Conservation (phyloP, 2,797 vertebrate genomes). For the Stomatorhinus walkeri region DNA sequence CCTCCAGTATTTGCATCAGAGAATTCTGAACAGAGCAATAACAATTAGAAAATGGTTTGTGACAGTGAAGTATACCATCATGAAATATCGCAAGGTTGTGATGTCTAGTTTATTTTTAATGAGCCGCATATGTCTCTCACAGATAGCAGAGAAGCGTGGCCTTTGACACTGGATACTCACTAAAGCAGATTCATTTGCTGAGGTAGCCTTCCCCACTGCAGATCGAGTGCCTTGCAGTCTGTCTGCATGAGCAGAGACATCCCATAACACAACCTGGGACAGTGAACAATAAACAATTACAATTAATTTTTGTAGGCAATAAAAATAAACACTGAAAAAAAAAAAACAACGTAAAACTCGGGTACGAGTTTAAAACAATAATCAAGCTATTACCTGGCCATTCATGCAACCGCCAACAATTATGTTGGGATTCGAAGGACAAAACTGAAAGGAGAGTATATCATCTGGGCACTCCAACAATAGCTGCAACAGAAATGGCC, state of each 20-base stretch:
- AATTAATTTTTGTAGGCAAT: not conserved
- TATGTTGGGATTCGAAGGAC: constrained; percentile 78
- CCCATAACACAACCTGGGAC: constrained; percentile 78
- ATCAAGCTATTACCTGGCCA: constrained; percentile 72
- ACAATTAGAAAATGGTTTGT: not conserved
- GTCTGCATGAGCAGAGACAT: constrained; percentile 66
- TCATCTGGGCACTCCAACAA: constrained; percentile 80
- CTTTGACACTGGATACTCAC: constrained; percentile 44
- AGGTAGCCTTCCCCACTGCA: constrained; percentile 31
- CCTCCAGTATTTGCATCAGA: not conserved
- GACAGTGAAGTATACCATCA: not conserved
- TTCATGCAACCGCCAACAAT: constrained; percentile 82
- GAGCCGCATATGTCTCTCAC: not conserved
- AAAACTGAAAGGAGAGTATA: constrained; percentile 81
- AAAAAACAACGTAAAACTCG: not conserved
- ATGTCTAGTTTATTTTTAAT: not conserved
- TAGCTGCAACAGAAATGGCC: constrained; percentile 61
- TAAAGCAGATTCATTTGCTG: constrained; percentile 33
- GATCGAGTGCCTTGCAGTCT: constrained; percentile 54
- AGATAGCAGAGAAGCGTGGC: not conserved
- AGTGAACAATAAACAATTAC: not conserved
- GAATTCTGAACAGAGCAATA: constrained; percentile 6
- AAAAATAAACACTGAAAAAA: not conserved
- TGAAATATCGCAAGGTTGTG: not conserved
- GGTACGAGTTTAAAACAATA: not conserved